Evolutionary conservation across 1,140 invertebrate genomes (phyloP).

Genomic region (Ericerus pela): DNA sequence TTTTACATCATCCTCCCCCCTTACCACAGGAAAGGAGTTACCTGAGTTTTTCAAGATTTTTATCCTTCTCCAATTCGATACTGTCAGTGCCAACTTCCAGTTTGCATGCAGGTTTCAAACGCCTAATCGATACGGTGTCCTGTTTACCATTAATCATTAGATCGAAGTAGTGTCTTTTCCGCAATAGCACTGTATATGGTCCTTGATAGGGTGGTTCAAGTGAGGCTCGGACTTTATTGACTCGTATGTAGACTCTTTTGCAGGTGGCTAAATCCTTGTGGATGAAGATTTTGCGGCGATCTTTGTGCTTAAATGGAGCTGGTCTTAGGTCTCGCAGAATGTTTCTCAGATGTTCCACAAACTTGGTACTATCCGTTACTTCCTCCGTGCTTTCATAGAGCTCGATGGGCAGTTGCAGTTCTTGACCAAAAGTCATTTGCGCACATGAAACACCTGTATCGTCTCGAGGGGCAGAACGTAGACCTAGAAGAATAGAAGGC

Average conservation of each 20-base stretch:
- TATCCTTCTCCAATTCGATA: too few species aligned
- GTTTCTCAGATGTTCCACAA: too few species aligned
- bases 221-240: background rate
- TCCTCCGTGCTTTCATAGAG: too few species aligned
- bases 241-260: background rate
- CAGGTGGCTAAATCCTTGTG: background rate
- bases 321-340: too few species aligned
- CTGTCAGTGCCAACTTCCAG: too few species aligned
- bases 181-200: background rate
- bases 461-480: slow-evolving; percentile 16
- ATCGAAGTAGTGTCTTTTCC: background rate
- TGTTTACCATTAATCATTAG: background rate
- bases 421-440: slow-evolving; percentile 18
- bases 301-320: too few species aligned
- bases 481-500: slow-evolving; percentile 22
- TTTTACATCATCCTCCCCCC: too few species aligned
- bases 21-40: too few species aligned
- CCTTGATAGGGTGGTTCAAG: background rate
- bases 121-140: background rate
- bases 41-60: too few species aligned
- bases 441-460: slow-evolving; percentile 22
- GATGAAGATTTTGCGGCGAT: background rate
- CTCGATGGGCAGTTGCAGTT: background rate
- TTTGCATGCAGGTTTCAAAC: background rate
- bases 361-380: too few species aligned